phyloP scores from a whole-genome alignment of 2,888 invertebrate species.

The Lymantria dispar region DNA sequence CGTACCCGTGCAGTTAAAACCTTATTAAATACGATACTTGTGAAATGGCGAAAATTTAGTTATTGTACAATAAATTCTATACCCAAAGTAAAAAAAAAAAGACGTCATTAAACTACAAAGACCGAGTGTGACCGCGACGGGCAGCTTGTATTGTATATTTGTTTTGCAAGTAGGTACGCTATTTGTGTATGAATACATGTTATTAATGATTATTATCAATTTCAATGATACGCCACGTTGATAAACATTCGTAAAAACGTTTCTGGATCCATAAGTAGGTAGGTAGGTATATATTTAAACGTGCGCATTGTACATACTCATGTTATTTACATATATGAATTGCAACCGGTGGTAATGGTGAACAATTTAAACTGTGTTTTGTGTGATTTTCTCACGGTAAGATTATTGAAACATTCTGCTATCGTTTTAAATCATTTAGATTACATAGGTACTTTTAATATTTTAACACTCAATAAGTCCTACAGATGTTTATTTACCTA shows the following conservation, averaged over 20 bases:
- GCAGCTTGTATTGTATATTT: background rate
- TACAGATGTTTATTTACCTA: too few species aligned
- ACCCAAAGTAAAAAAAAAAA: too few species aligned
- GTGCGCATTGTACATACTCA: background rate
- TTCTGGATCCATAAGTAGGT: background rate
- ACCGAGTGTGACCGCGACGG: too few species aligned
- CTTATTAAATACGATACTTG: too few species aligned
- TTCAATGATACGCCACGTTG: background rate
- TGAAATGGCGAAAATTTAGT: too few species aligned
- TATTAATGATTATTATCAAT: background rate
- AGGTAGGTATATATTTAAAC: conserved; percentile 11
- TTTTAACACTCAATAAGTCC: too few species aligned
- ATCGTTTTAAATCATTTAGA: too few species aligned
- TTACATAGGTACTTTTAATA: too few species aligned
- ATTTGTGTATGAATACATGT: background rate
- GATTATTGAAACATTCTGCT: background rate
- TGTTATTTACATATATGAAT: background rate
- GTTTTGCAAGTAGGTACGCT: conserved; percentile 2
- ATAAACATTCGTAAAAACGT: conserved; percentile 1
- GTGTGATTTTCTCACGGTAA: conserved; percentile 27
- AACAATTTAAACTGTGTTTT: conserved; percentile 16
- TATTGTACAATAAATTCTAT: too few species aligned
- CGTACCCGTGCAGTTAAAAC: too few species aligned
- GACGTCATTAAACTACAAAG: too few species aligned
- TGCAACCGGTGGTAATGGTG: conserved; percentile 20